Conservation (phyloP, 2,888 invertebrate genomes). For the Busseola fusca region DNA sequence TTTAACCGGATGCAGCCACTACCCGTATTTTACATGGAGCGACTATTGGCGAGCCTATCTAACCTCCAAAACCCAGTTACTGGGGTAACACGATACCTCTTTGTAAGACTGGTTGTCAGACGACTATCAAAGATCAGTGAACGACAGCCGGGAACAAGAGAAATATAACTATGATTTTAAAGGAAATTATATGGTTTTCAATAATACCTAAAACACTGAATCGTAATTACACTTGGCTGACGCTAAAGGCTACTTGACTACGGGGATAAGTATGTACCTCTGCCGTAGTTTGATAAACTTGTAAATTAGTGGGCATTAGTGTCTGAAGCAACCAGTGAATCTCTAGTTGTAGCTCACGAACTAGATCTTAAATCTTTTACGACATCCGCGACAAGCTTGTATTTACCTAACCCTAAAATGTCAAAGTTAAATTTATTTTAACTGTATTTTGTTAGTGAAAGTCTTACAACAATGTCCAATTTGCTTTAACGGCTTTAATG, state of each 20-base stretch:
- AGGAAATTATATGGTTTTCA: too few relatives aligned
- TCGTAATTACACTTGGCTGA: neutral
- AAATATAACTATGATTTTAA: neutral
- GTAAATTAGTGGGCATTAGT: too few relatives aligned
- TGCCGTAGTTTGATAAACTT: too few relatives aligned
- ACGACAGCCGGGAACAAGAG: neutral
- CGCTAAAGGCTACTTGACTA: neutral
- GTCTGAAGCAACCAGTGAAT: neutral
- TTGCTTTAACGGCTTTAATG: slow-evolving; percentile 45
- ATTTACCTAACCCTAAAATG: slow-evolving; percentile 37
- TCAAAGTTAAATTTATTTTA: slow-evolving; percentile 42
- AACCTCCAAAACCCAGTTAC: too few relatives aligned
- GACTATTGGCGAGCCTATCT: too few relatives aligned
- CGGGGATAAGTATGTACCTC: too few relatives aligned
- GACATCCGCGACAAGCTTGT: slow-evolving; percentile 10
- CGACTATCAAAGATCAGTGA: too few relatives aligned
- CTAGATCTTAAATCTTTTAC: too few relatives aligned
- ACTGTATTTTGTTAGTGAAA: slow-evolving; percentile 46
- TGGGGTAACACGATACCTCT: too few relatives aligned
- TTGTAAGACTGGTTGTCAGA: too few relatives aligned
- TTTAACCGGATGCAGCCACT: too few relatives aligned
- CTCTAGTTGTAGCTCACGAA: neutral
- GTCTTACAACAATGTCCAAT: slow-evolving; percentile 25
- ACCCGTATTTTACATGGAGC: too few relatives aligned
- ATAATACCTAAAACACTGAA: neutral